A percentile compares a stretch with the other conserved stretches of the same genome.
Conservation (phyloP, 2,113 vertebrate species). For the Apteryx mantelli region DNA sequence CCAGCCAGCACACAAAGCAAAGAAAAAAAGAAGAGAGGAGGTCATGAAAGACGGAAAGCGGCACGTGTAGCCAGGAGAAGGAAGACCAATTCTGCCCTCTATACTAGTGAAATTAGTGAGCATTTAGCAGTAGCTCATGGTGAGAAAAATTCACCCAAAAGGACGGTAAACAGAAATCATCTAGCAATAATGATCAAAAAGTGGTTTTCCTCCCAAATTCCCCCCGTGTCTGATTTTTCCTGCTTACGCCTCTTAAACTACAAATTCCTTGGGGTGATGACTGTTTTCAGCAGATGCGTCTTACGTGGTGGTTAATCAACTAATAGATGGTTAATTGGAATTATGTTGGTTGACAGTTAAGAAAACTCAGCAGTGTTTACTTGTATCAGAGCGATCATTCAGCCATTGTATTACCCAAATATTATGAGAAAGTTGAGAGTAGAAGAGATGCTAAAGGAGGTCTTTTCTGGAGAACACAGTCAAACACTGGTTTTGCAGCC, state of each 20-base stretch:
- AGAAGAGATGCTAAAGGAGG: neutral
- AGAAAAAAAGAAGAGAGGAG: neutral
- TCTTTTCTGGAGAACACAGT: neutral
- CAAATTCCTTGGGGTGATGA: neutral
- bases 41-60: neutral
- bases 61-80: neutral
- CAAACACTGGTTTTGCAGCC: neutral
- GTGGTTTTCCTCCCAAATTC: neutral
- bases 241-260: neutral
- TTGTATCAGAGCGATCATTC: neutral
- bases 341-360: neutral
- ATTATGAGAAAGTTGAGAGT: neutral
- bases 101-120: neutral
- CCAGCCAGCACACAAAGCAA: neutral
- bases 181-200: neutral
- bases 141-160: neutral
- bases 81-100: neutral
- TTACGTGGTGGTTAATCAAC: neutral
- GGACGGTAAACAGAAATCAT: neutral
- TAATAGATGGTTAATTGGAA: neutral
- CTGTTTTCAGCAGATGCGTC: neutral
- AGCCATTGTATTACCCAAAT: neutral
- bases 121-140: neutral
- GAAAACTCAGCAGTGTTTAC: neutral
- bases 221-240: neutral